Percentiles rank a stretch among this genome's conserved stretches.
phyloP scores from a whole-genome alignment of 92 coral and sea anemone species.

The Paramuricea clavata region DNA sequence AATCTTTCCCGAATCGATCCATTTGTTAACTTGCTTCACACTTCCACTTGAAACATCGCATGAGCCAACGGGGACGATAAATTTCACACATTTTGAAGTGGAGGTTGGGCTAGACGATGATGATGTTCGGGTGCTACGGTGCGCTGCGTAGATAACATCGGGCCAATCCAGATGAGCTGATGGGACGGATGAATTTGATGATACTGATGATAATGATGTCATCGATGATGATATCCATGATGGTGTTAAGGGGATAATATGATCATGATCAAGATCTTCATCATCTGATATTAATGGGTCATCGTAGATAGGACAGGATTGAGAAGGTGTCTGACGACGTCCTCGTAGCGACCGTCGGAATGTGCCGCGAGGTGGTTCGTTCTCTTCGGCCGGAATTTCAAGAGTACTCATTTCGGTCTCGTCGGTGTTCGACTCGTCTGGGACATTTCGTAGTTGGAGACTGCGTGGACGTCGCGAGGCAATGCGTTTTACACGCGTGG shows the following conservation, averaged over 20 bases:
- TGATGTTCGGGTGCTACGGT: slow-evolving; percentile 29
- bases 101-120: slow-evolving; percentile 4
- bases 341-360: slow-evolving; percentile 52
- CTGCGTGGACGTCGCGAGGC: slow-evolving; percentile 61
- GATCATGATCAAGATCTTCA: slow-evolving; percentile 32
- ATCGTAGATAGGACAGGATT: not conserved
- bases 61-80: slow-evolving; percentile 45
- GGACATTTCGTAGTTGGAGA: slow-evolving; percentile 34
- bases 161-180: slow-evolving; percentile 60
- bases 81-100: slow-evolving; percentile 37
- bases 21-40: slow-evolving; percentile 40
- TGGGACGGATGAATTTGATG: slow-evolving; percentile 78
- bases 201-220: slow-evolving; percentile 79
- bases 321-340: slow-evolving; percentile 36
- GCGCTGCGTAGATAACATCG: slow-evolving; percentile 35
- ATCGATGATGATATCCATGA: slow-evolving; percentile 67
- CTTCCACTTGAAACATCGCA: slow-evolving; percentile 39
- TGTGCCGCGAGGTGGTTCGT: slow-evolving; percentile 55
- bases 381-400: slow-evolving; percentile 19
- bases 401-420: slow-evolving; percentile 22
- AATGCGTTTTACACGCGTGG: slow-evolving; percentile 5
- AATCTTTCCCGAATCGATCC: slow-evolving; percentile 52
- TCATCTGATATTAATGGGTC: slow-evolving; percentile 52
- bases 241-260: slow-evolving; percentile 9
- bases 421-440: slow-evolving; percentile 38